Percentiles rank a stretch among this genome's conserved stretches.
These are phyloP conservation scores for Pagetopsis macropterus DNA, from an alignment of 2,797 vertebrate species.

Conservation along the genomic window DNA sequence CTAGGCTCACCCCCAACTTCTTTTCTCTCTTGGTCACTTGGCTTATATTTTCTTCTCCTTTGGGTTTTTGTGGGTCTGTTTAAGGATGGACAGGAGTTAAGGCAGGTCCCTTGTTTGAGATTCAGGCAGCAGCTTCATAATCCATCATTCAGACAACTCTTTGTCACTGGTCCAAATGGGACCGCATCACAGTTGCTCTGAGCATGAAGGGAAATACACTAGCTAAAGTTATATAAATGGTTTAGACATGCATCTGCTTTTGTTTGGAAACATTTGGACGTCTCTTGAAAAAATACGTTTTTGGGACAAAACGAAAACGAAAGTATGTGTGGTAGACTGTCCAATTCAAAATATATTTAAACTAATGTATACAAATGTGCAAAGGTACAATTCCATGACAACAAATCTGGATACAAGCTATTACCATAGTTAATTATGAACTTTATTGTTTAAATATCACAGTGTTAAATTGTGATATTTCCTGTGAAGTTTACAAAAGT, in stretches of 20 bases:
- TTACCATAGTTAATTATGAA: background rate
- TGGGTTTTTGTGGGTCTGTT: conserved; percentile 60
- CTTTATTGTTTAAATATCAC: background rate
- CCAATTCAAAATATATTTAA: background rate
- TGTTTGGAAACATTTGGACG: conserved; percentile 38
- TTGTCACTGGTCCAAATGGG: conserved; percentile 68
- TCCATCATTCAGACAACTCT: conserved; percentile 78
- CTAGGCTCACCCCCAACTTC: conserved; percentile 58
- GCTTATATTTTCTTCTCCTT: conserved; percentile 58
- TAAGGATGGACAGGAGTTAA: conserved; percentile 72
- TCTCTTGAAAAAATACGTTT: too few relatives aligned
- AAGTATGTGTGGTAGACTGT: background rate
- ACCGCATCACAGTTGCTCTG: conserved; percentile 54
- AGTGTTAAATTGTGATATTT: background rate
- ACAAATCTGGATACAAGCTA: background rate
- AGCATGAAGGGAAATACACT: conserved; percentile 48
- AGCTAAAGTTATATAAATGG: conserved; percentile 56
- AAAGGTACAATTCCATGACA: background rate
- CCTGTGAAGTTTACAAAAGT: background rate
- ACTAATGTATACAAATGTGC: background rate
- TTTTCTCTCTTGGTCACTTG: conserved; percentile 58
- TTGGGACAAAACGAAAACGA: too few relatives aligned
- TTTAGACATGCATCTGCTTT: conserved; percentile 60
- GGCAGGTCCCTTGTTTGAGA: conserved; percentile 66
- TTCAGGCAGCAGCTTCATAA: conserved; percentile 72